phyloP scores from a whole-genome alignment of 2,888 invertebrate species.

The Hypolimnas misippus region DNA sequence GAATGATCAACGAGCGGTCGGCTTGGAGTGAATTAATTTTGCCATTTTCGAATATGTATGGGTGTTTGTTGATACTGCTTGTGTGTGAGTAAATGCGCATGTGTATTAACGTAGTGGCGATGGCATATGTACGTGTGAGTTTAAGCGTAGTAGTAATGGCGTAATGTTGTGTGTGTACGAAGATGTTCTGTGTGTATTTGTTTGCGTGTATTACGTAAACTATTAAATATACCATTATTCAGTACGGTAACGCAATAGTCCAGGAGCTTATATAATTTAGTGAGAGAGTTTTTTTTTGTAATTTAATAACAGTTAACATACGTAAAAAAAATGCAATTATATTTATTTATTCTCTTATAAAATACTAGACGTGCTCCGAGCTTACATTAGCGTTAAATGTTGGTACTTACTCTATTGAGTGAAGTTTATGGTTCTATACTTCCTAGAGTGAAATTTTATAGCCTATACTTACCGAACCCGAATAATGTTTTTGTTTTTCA shows the following conservation, averaged over 20 bases:
- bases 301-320: too few species aligned
- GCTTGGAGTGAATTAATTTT: conserved; percentile 49
- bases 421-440: too few species aligned
- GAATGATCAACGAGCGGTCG: conserved; percentile 49
- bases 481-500: background rate
- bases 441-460: too few species aligned
- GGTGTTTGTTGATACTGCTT: background rate
- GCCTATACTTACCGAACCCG: too few species aligned
- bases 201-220: conserved; percentile 14
- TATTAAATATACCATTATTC: conserved; percentile 24
- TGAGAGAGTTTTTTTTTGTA: too few species aligned
- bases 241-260: background rate
- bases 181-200: background rate
- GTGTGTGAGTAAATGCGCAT: background rate
- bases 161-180: too few species aligned
- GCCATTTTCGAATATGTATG: conserved; percentile 22
- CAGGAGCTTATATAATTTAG: background rate
- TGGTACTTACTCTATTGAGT: too few species aligned
- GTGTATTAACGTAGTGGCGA: background rate
- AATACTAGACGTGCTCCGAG: too few species aligned
- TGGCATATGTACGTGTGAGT: background rate
- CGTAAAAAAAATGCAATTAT: too few species aligned
- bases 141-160: background rate
- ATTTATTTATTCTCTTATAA: too few species aligned
- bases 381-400: too few species aligned